Evolutionary conservation across 2,797 vertebrate species (phyloP).

Genomic region (Chelmon rostratus): DNA sequence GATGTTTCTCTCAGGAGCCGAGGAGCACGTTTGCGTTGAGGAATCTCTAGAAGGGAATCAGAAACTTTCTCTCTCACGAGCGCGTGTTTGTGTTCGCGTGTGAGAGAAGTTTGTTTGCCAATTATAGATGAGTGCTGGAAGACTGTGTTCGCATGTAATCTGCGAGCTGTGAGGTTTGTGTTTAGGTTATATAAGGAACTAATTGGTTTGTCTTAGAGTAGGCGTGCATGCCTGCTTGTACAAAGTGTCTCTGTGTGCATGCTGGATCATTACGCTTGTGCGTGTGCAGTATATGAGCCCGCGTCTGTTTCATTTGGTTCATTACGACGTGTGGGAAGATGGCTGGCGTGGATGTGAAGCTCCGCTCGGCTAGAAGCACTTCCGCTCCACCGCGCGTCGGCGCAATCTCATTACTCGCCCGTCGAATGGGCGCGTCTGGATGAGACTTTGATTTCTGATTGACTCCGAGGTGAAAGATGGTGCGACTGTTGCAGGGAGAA

Average conservation of each 20-base stretch:
- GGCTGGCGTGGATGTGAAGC: constrained; percentile 44
- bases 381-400: constrained; percentile 32
- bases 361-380: constrained; percentile 29
- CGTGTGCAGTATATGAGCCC: constrained; percentile 24
- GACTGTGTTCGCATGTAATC: constrained; percentile 34
- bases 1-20: constrained; percentile 26
- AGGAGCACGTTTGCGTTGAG: constrained; percentile 22
- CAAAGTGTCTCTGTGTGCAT: constrained; percentile 52
- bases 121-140: constrained; percentile 36
- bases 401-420: constrained; percentile 56
- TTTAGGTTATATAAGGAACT: constrained; percentile 59
- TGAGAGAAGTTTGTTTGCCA: constrained; percentile 1
- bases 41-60: constrained; percentile 4
- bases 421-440: constrained; percentile 24
- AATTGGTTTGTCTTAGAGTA: constrained; percentile 64
- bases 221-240: constrained; percentile 41
- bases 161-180: constrained; percentile 48
- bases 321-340: constrained; percentile 62
- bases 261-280: constrained; percentile 53
- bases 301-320: constrained; percentile 55
- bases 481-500: constrained; percentile 22
- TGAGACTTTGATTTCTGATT: constrained; percentile 59
- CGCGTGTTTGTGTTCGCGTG: constrained; percentile 2
- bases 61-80: neutral
- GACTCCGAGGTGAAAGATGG: constrained; percentile 53